A percentile compares a stretch with the other conserved stretches of the same genome.
Conservation (phyloP, 2,797 vertebrate species). For the Aphelocoma californica region DNA sequence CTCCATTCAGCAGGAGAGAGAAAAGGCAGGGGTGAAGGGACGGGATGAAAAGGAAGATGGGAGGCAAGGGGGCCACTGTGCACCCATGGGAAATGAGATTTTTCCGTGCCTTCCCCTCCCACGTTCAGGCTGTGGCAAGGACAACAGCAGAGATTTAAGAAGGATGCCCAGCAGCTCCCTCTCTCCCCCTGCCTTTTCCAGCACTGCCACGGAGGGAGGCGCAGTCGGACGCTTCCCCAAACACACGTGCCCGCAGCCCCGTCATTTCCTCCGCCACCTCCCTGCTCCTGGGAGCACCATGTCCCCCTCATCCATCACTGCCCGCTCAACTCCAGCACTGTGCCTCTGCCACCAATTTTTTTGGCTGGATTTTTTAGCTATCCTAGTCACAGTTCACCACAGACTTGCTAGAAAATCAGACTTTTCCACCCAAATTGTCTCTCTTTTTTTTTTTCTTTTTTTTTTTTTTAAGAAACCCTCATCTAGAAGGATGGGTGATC, state of each 20-base stretch:
- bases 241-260: not conserved
- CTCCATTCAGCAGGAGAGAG: not conserved
- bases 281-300: fast-evolving
- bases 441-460: no score
- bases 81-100: not conserved
- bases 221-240: not conserved
- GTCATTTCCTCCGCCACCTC: not conserved
- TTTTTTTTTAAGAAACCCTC: not conserved
- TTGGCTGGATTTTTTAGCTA: not conserved
- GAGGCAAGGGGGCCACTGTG: not conserved
- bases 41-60: not conserved
- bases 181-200: not conserved
- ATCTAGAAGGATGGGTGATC: not conserved
- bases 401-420: not conserved
- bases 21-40: not conserved
- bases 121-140: not conserved
- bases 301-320: not conserved
- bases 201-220: fast-evolving
- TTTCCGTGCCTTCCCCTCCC: not conserved
- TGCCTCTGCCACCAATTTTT: not conserved
- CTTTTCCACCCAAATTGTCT: not conserved
- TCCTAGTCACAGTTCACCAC: not conserved
- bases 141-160: not conserved
- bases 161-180: not conserved
- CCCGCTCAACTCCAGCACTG: not conserved